Percentiles rank a stretch among this genome's conserved stretches.
These are phyloP conservation scores for Redunca redunca DNA, from an alignment of 2,113 vertebrate genomes.

Conservation along the genomic window DNA sequence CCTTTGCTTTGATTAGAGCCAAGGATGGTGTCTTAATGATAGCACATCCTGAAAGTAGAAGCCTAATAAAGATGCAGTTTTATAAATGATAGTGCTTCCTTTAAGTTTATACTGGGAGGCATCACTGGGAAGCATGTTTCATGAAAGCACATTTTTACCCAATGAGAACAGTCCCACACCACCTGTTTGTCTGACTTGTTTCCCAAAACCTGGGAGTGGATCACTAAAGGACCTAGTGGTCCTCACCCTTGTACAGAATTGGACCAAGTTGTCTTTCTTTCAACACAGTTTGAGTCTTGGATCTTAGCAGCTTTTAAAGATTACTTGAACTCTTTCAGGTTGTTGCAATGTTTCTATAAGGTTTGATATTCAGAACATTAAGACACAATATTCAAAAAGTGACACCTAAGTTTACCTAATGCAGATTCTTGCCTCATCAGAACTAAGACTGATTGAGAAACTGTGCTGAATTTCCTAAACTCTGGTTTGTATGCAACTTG, in stretches of 20 bases:
- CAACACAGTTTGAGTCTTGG: neutral
- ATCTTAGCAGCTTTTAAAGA: neutral
- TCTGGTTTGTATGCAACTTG: neutral
- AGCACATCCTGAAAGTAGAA: neutral
- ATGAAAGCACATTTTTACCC: neutral
- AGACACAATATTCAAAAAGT: neutral
- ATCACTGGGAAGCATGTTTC: neutral
- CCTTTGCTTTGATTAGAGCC: neutral
- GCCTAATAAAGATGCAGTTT: neutral
- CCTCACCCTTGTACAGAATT: neutral
- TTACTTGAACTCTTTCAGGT: neutral
- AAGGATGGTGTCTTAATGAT: neutral
- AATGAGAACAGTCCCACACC: rapidly evolving
- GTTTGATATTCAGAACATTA: neutral
- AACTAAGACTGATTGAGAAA: neutral
- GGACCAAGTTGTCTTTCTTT: neutral
- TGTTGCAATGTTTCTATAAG: neutral
- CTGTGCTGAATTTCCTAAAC: neutral
- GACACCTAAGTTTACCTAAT: neutral
- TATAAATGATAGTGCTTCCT: neutral
- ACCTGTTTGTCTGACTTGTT: neutral
- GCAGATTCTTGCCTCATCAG: neutral
- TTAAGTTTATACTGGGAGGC: neutral
- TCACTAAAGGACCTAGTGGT: neutral
- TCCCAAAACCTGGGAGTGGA: neutral